Conservation (phyloP, 1,140 invertebrate genomes). For the Artemia franciscana region DNA sequence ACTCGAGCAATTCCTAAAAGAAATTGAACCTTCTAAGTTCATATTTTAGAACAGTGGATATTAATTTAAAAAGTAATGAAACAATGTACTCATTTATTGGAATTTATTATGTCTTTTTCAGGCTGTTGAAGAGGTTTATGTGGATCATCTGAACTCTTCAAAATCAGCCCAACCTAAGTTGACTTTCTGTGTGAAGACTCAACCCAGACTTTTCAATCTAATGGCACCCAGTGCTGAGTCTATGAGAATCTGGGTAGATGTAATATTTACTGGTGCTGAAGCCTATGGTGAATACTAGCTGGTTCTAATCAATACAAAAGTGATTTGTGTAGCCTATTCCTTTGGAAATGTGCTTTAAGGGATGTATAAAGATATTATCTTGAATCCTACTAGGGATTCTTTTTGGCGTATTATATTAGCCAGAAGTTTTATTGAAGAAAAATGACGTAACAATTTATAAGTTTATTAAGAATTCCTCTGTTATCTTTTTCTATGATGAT, state of each 20-base stretch:
- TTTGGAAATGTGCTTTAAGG: too few species aligned
- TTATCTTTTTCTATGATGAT: too few species aligned
- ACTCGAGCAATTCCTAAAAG: neutral
- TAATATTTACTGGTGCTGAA: slow-evolving; percentile 68
- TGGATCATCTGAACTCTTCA: slow-evolving; percentile 77
- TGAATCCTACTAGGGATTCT: too few species aligned
- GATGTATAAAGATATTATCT: too few species aligned
- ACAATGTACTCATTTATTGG: neutral
- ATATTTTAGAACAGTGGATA: too few species aligned
- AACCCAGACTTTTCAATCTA: slow-evolving; percentile 62
- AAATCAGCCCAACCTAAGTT: slow-evolving; percentile 70
- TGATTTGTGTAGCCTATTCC: too few species aligned
- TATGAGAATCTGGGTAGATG: slow-evolving; percentile 92
- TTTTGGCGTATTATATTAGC: too few species aligned
- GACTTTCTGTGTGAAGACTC: slow-evolving; percentile 90
- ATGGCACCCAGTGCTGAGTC: slow-evolving; percentile 81
- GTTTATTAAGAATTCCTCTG: too few species aligned
- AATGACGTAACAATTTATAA: too few species aligned
- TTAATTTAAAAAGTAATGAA: too few species aligned
- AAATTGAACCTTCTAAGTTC: neutral
- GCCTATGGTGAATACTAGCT: slow-evolving; percentile 50
- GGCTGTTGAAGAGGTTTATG: slow-evolving; percentile 90
- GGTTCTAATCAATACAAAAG: too few species aligned
- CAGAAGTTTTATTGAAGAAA: too few species aligned
- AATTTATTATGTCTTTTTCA: slow-evolving; percentile 22